Conservation (phyloP, 2,113 vertebrate species). For the Eidolon helvum region DNA sequence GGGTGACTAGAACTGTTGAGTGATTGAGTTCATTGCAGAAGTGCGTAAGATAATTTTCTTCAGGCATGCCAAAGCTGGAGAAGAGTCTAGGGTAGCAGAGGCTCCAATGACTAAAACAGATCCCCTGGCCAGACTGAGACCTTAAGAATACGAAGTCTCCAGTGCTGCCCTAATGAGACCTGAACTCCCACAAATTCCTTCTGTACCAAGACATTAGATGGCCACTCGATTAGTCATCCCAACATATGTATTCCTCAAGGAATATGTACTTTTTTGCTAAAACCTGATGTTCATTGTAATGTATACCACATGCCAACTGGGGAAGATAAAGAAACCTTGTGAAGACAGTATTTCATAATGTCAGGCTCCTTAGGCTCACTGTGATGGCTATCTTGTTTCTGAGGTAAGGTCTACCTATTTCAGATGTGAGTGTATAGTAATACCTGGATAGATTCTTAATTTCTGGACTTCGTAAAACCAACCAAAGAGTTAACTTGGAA, state of each 20-base stretch:
- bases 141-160: background rate
- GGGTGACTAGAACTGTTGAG: background rate
- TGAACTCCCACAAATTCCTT: background rate
- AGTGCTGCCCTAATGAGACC: background rate
- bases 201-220: background rate
- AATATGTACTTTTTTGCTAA: conserved; percentile 50
- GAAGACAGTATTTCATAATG: background rate
- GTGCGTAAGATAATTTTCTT: background rate
- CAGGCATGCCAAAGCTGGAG: background rate
- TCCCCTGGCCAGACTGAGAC: background rate
- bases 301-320: background rate
- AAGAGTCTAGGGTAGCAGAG: background rate
- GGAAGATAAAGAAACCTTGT: background rate
- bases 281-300: background rate
- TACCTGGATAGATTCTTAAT: background rate
- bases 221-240: background rate
- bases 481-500: background rate
- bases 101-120: background rate
- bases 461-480: background rate
- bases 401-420: background rate
- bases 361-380: background rate
- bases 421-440: background rate
- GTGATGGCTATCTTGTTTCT: background rate
- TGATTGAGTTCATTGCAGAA: background rate
- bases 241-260: conserved; percentile 2